Percentiles rank a stretch among this genome's conserved stretches.
Conservation (phyloP, 2,888 invertebrate genomes). For the Apamea epomidion region DNA sequence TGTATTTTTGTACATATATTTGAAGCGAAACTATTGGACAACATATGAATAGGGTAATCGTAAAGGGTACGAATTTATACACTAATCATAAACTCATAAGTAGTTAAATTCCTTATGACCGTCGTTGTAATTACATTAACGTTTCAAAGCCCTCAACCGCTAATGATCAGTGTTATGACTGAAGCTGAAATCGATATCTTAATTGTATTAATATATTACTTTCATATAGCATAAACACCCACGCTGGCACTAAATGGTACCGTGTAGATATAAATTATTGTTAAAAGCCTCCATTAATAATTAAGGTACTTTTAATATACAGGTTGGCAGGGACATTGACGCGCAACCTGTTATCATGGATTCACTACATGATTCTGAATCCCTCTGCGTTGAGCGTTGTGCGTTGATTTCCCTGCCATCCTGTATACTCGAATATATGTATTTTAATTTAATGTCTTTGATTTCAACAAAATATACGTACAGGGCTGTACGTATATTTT, state of each 20-base stretch:
- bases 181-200: conserved; percentile 24
- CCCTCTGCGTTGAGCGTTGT: too few species aligned
- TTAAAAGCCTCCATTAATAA: too few species aligned
- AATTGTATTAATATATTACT: conserved; percentile 1
- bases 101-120: not conserved
- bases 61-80: too few species aligned
- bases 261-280: not conserved
- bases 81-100: not conserved
- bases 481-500: too few species aligned
- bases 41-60: too few species aligned
- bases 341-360: not conserved
- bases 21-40: too few species aligned
- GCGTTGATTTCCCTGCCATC: too few species aligned
- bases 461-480: too few species aligned
- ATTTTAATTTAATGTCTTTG: too few species aligned
- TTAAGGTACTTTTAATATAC: not conserved
- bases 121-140: conserved; percentile 3
- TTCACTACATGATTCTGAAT: not conserved
- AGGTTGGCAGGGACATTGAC: not conserved
- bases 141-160: conserved; percentile 23
- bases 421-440: too few species aligned
- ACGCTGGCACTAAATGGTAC: not conserved
- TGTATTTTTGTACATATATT: too few species aligned
- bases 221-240: not conserved
- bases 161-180: conserved; percentile 7